phyloP scores from a whole-genome alignment of 2,113 vertebrate species.

The Oceanites oceanicus region DNA sequence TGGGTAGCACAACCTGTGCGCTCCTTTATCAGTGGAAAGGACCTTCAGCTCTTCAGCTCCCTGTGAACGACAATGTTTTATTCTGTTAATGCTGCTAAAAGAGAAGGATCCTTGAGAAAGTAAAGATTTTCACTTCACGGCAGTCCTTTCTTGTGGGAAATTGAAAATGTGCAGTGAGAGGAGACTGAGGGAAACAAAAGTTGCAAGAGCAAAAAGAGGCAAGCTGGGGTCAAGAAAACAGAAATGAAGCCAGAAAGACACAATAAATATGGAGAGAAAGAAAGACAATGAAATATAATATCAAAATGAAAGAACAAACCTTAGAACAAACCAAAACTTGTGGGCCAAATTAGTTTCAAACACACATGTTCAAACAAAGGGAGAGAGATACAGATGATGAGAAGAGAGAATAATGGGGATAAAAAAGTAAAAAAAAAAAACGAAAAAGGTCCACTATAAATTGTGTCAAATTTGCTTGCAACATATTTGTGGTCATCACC shows the following conservation, averaged over 20 bases:
- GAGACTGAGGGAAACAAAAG: background rate
- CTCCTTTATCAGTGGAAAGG: background rate
- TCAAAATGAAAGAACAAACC: background rate
- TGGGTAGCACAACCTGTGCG: no score
- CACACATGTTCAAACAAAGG: background rate
- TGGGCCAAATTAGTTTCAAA: background rate
- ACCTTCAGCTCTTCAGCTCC: background rate
- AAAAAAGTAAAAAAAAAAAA: background rate
- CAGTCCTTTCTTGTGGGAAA: background rate
- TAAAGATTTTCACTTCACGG: background rate
- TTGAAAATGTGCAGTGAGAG: background rate
- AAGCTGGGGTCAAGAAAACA: background rate
- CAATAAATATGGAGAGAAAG: background rate
- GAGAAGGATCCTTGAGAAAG: background rate
- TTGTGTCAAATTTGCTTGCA: background rate
- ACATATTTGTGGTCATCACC: background rate
- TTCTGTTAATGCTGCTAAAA: background rate
- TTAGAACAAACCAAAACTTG: background rate
- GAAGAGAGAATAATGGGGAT: background rate
- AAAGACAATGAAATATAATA: background rate
- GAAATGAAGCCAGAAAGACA: background rate
- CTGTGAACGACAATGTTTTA: background rate
- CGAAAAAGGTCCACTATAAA: fast-evolving
- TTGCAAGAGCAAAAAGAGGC: background rate
- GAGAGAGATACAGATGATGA: background rate